Evolutionary conservation across 2,113 vertebrate genomes (phyloP), one percentile per base, ranked within the genome.

Genomic region (Indri indri): DNA sequence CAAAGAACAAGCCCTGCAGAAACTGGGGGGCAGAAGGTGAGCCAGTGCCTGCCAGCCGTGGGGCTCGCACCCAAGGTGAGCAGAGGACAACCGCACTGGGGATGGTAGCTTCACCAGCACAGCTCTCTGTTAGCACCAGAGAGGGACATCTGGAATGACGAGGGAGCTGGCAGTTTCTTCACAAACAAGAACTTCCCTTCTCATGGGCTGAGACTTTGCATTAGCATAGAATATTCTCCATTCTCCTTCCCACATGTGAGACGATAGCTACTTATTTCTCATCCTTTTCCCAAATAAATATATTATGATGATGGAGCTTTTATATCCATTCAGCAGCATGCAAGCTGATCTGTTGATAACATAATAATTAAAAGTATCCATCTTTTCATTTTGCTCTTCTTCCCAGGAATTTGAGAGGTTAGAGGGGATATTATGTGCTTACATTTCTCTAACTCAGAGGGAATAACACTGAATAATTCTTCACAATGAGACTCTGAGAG

Each of bases 51-150:
- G 37, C 42, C 63, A 25, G 25, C 16, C 50, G 5, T 0, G 11
- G 27, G 42, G 27, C 10, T n/a, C 12, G 14, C 50, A 45, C 34
- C n/a, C 34, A 42, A 34, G 14, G 13, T 47, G 13, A 88, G 42
- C 50, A 61, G 59, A 81, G 71, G 54, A 25, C 18, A 66, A 30
- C 11, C 59, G 52, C 18, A 6, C 42, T 5, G 12, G 8, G 11
- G 2, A 3, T 6, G 1, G 6, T 0, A 74, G 27, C 30, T 57
- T 61, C 40, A 10, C 47, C 79, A 47, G 25, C 61, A 14, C 4
- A 0, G 16, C 25, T 63, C 1, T 0, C 22, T 25, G 13, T 4
- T 23, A 84, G 47, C 3, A 30, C 80, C n/a, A 27, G 50, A 83
- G 12, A 7, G 7, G 5, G 27, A n/a, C 52, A 42, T 57, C 34